A percentile compares a stretch with the other conserved stretches of the same genome.
Conservation (phyloP, 2,113 vertebrate species). For the Uria aalge region DNA sequence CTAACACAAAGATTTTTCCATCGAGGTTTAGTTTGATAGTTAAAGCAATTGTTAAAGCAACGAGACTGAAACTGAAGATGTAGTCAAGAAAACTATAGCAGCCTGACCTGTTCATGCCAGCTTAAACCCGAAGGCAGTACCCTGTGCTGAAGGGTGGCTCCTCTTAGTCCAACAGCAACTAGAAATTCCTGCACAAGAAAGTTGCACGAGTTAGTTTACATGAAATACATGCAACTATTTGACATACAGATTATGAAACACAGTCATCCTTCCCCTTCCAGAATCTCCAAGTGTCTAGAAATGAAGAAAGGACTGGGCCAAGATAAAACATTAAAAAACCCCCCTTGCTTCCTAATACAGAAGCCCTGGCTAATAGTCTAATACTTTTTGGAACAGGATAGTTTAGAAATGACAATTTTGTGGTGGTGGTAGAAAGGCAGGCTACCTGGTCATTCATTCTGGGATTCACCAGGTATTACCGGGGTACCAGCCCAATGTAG, state of each 20-base stretch:
- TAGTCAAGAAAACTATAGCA: background rate
- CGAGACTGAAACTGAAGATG: background rate
- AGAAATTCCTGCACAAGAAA: slow-evolving; percentile 85
- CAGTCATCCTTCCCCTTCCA: background rate
- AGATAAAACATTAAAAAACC: background rate
- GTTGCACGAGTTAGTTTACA: background rate
- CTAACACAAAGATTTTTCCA: background rate
- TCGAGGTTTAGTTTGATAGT: background rate
- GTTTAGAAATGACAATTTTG: background rate
- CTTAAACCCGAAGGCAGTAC: slow-evolving; percentile 85
- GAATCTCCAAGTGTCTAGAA: background rate
- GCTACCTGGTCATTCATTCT: background rate
- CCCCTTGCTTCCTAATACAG: background rate
- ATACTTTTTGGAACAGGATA: background rate
- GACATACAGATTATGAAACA: background rate
- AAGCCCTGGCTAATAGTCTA: background rate
- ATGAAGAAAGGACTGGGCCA: background rate
- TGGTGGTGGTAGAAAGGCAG: background rate
- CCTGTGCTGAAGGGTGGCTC: slow-evolving; percentile 91
- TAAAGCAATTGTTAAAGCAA: background rate
- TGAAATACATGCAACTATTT: background rate
- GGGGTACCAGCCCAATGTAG: background rate
- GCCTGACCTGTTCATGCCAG: slow-evolving; percentile 94
- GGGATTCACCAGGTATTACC: background rate
- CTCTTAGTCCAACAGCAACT: slow-evolving; percentile 89